Conservation (phyloP, 2,113 vertebrate genomes). For the Glaucidium brasilianum region DNA sequence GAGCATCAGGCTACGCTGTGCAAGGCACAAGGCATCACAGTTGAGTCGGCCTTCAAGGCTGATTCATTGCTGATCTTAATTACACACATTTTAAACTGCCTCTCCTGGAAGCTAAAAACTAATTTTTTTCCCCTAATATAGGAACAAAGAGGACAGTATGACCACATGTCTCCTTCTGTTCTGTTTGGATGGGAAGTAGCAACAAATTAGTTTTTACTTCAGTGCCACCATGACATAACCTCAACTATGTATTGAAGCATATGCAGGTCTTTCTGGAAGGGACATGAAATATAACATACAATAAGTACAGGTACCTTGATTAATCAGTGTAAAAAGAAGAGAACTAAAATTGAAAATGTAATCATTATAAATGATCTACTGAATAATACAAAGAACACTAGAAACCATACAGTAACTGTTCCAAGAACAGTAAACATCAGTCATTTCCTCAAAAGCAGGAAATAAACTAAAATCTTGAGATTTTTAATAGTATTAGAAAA, state of each 20-base stretch:
- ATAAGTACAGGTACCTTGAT: not conserved
- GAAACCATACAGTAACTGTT: not conserved
- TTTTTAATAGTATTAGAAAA: not conserved
- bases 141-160: not conserved
- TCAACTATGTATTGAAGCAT: not conserved
- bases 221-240: not conserved
- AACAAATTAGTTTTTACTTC: not conserved
- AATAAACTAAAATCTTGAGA: not conserved
- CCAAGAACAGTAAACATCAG: not conserved
- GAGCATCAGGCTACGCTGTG: not conserved
- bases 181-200: not conserved
- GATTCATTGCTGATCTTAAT: not conserved
- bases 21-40: not conserved
- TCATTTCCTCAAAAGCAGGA: not conserved
- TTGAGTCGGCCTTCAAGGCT: not conserved
- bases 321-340: not conserved
- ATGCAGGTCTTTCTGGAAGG: not conserved
- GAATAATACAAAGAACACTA: not conserved
- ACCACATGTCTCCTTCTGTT: not conserved
- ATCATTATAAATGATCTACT: not conserved
- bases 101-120: not conserved
- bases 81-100: not conserved
- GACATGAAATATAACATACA: not conserved
- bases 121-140: not conserved
- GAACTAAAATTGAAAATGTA: not conserved